These are phyloP conservation scores for Zootoca vivipara DNA, from an alignment of 2,113 vertebrate genomes.

Conservation along the genomic window DNA sequence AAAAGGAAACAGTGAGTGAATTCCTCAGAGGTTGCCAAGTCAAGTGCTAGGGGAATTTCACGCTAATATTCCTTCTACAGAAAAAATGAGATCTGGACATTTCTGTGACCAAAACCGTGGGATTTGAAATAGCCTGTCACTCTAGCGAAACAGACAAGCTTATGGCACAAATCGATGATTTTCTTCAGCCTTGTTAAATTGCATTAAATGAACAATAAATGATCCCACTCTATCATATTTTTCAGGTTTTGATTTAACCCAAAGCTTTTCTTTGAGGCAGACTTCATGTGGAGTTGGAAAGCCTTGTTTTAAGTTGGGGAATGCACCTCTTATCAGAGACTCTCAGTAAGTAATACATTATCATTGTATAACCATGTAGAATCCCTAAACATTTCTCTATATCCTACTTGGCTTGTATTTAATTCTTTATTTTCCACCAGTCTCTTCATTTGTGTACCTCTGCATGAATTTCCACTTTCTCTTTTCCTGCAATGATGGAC, in stretches of 20 bases:
- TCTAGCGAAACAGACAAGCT: slow-evolving; percentile 9
- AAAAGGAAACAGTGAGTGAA: neutral
- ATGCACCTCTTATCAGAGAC: slow-evolving; percentile 82
- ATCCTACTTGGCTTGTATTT: neutral
- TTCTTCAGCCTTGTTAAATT: neutral
- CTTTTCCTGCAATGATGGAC: neutral
- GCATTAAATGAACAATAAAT: slow-evolving; percentile 26
- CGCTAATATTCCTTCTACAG: neutral
- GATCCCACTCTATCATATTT: slow-evolving; percentile 35
- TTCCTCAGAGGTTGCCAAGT: slow-evolving; percentile 31
- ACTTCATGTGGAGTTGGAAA: slow-evolving; percentile 82
- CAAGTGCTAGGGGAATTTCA: slow-evolving; percentile 23
- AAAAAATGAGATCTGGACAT: slow-evolving; percentile 36
- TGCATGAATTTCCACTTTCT: neutral
- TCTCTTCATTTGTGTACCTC: neutral
- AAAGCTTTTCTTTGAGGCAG: slow-evolving; percentile 88
- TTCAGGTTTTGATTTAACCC: slow-evolving; percentile 92
- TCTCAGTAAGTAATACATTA: slow-evolving; percentile 73
- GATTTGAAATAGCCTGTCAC: slow-evolving; percentile 37
- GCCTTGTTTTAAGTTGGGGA: slow-evolving; percentile 88
- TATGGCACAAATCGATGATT: slow-evolving; percentile 40
- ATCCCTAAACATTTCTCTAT: neutral
- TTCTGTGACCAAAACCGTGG: slow-evolving; percentile 22
- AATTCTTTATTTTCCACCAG: neutral
- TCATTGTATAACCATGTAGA: neutral